These are phyloP conservation scores for Paedocypris micromegethes DNA, from an alignment of 2,797 vertebrate genomes.

Conservation along the genomic window DNA sequence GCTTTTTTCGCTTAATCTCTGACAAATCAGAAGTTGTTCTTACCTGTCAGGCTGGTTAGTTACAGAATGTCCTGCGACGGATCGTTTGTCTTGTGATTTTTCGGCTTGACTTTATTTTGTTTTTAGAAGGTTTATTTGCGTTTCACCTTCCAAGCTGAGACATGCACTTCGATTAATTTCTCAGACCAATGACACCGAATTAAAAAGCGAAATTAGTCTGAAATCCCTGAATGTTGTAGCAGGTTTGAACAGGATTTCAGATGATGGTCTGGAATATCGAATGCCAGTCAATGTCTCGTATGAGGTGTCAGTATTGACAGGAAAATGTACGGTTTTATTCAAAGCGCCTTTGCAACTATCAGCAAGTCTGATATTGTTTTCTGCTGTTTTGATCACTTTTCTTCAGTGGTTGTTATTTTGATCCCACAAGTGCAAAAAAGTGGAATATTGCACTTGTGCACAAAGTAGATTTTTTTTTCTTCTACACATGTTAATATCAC, in stretches of 20 bases:
- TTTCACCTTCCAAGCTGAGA: background rate
- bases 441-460: too few species aligned
- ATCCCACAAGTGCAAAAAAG: too few species aligned
- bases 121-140: background rate
- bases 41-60: constrained; percentile 2
- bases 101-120: constrained; percentile 11
- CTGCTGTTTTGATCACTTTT: constrained; percentile 17
- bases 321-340: constrained; percentile 25
- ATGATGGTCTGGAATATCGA: constrained; percentile 9
- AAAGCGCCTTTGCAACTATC: constrained; percentile 11
- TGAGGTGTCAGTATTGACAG: constrained; percentile 19
- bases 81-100: constrained; percentile 15
- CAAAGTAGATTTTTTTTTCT: too few species aligned
- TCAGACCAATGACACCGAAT: background rate
- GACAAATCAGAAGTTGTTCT: constrained; percentile 16
- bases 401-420: background rate
- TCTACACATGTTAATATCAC: too few species aligned
- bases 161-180: constrained; percentile 1
- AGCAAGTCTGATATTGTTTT: background rate
- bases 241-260: constrained; percentile 18
- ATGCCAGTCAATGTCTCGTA: background rate
- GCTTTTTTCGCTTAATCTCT: background rate
- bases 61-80: constrained; percentile 15
- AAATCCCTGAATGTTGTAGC: constrained; percentile 12
- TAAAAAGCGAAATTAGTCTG: constrained; percentile 1